A percentile compares a stretch with the other conserved stretches of the same genome.
phyloP scores from a whole-genome alignment of 2,888 invertebrate species.

The Andrena hattorfiana region DNA sequence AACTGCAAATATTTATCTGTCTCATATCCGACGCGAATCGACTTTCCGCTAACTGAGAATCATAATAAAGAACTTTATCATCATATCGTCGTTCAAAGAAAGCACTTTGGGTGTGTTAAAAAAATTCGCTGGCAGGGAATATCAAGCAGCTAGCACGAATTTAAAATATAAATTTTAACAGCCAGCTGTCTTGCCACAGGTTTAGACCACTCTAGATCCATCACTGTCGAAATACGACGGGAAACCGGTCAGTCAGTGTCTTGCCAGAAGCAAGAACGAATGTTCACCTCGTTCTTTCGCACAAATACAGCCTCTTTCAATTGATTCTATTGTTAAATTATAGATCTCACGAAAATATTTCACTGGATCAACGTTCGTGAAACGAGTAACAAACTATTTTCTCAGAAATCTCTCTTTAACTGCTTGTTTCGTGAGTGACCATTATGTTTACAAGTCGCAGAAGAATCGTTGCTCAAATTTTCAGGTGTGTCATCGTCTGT shows the following conservation, averaged over 20 bases:
- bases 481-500: constrained; percentile 28
- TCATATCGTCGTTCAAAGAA: neutral
- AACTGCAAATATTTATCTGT: neutral
- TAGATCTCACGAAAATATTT: neutral
- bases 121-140: neutral
- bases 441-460: constrained; percentile 47
- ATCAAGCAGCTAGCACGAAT: neutral
- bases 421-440: neutral
- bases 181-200: constrained; percentile 42
- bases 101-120: neutral
- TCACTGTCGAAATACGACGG: constrained; percentile 57
- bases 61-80: neutral
- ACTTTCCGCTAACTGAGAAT: neutral
- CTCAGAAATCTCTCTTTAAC: neutral
- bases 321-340: too few relatives aligned
- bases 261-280: constrained; percentile 43
- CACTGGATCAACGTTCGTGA: neutral
- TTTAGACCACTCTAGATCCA: constrained; percentile 49
- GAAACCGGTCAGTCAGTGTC: constrained; percentile 69
- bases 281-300: constrained; percentile 33
- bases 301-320: constrained; percentile 26
- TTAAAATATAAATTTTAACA: constrained; percentile 3
- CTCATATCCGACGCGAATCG: neutral
- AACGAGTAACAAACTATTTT: neutral
- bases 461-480: constrained; percentile 24